Base-by-base conservation (phyloP, 2,797 vertebrate genomes). In the Arrhamphus sclerolepis region DNA sequence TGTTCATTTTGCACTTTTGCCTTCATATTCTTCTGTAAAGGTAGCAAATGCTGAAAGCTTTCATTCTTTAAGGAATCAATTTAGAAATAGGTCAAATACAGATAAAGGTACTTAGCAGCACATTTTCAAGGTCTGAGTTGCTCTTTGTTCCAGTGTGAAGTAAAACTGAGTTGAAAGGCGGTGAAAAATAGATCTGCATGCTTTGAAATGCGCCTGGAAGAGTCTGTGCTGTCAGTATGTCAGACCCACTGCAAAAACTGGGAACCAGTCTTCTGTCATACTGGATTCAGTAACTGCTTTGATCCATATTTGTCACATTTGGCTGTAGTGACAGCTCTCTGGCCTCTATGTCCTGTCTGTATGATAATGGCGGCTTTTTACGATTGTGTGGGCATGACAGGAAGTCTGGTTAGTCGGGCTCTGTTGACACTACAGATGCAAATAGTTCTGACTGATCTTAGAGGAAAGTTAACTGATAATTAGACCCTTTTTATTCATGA, bases 51-150 rank as follows among this genome's bases (percentile, higher is more conserved):
- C 58, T 65, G 68, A 80, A 85, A 86, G 81, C 78, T 53, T 68
- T 72, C 63, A 61, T 63, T 75, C 76, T 46, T 59, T 16, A 54
- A 60, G 66, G 60, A 81, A 81, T 83, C 64, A 63, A 77, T 85
- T 69, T 62, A 70, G 77, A 75, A 71, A 68, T 49, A 17, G 80
- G 66, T 85, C 74, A 81, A 74, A 85, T 50, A 56, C n/a, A 60
- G 60, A 79, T 66, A 39, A 51, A 63, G 66, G 56, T 70, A 77
- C 66, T 55, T 49, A 34, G 53, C 53, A 49, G 46, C 21, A 69
- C 56, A 46, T 84, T 83, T 79, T 81, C 75, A 87, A 82, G 84
- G 81, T 77, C 65, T 68, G 44, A 58, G 17, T 47, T 42, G 19
- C 9, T 53, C 63, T 75, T 75, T 82, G 69, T 80, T 54, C 41